phyloP scores from a whole-genome alignment of 1,140 invertebrate species.

The Saxidomus purpurata region DNA sequence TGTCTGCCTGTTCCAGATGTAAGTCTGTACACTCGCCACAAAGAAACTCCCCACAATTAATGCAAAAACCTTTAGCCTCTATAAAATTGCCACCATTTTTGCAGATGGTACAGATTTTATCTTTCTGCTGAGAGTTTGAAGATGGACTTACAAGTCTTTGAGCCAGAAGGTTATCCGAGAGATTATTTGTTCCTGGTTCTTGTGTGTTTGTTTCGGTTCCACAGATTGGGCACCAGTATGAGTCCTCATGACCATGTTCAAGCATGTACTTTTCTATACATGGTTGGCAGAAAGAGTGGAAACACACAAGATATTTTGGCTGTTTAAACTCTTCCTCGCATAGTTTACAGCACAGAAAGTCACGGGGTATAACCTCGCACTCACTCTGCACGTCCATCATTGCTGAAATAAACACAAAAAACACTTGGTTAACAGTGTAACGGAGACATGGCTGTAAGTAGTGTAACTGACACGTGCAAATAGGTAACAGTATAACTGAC shows the following conservation, averaged over 20 bases:
- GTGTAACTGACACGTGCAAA: too few species aligned
- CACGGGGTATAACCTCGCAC: slow-evolving; percentile 77
- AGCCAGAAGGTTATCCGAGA: slow-evolving; percentile 79
- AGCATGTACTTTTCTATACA: slow-evolving; percentile 88
- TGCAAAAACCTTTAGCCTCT: slow-evolving; percentile 73
- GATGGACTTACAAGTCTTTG: slow-evolving; percentile 75
- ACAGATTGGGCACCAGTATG: slow-evolving; percentile 78
- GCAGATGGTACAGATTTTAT: slow-evolving; percentile 71
- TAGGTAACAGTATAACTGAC: too few species aligned
- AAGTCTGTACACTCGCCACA: slow-evolving; percentile 72
- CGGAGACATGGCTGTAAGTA: too few species aligned
- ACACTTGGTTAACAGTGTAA: too few species aligned
- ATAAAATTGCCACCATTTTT: slow-evolving; percentile 76
- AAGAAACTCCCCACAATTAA: slow-evolving; percentile 79
- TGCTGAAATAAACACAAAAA: slow-evolving; percentile 54
- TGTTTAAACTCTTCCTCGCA: slow-evolving; percentile 83
- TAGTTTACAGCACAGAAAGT: slow-evolving; percentile 82
- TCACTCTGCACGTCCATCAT: slow-evolving; percentile 79
- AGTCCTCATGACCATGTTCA: slow-evolving; percentile 61
- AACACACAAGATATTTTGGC: slow-evolving; percentile 94
- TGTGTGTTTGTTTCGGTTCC: slow-evolving; percentile 71
- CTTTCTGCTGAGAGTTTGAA: slow-evolving; percentile 51
- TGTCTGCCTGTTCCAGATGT: slow-evolving; percentile 68
- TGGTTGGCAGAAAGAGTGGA: slow-evolving; percentile 96
- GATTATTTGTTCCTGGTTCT: slow-evolving; percentile 37